Conservation (phyloP, 2,888 invertebrate species). For the Melanostoma mellinum region DNA sequence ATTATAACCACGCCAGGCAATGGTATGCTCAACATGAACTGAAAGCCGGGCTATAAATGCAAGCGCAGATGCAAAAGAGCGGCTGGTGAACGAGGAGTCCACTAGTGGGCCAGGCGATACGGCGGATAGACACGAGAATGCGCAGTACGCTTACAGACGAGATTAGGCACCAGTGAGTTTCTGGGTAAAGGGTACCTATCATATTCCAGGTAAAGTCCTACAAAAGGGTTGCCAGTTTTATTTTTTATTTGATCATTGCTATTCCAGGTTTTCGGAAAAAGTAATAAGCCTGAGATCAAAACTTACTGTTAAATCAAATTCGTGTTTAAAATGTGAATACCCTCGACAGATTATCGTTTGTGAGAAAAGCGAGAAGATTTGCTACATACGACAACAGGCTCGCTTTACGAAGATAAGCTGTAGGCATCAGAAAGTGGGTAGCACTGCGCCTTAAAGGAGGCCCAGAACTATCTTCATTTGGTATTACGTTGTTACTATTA, state of each 20-base stretch:
- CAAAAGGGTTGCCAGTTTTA: conserved; percentile 39
- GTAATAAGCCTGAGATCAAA: too few relatives aligned
- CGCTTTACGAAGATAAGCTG: too few relatives aligned
- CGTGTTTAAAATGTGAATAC: too few relatives aligned
- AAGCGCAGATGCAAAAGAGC: conserved; percentile 58
- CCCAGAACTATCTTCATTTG: too few relatives aligned
- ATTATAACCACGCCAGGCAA: conserved; percentile 66
- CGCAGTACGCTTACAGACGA: conserved; percentile 35
- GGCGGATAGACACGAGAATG: conserved; percentile 57
- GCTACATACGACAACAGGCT: too few relatives aligned
- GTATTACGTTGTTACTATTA: too few relatives aligned
- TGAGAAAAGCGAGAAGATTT: too few relatives aligned
- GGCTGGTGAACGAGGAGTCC: conserved; percentile 53
- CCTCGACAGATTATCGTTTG: too few relatives aligned
- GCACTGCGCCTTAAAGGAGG: too few relatives aligned
- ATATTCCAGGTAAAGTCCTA: conserved; percentile 47
- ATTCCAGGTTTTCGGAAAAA: neutral
- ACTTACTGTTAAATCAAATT: too few relatives aligned
- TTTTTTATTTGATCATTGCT: neutral
- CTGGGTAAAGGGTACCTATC: conserved; percentile 15
- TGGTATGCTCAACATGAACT: conserved; percentile 57
- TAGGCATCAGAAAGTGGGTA: too few relatives aligned
- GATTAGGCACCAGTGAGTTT: conserved; percentile 53
- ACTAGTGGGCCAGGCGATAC: conserved; percentile 66
- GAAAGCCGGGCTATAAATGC: conserved; percentile 2